phyloP scores from a whole-genome alignment of 2,113 vertebrate genomes.

The Speoplatyrhinus poulsoni region DNA sequence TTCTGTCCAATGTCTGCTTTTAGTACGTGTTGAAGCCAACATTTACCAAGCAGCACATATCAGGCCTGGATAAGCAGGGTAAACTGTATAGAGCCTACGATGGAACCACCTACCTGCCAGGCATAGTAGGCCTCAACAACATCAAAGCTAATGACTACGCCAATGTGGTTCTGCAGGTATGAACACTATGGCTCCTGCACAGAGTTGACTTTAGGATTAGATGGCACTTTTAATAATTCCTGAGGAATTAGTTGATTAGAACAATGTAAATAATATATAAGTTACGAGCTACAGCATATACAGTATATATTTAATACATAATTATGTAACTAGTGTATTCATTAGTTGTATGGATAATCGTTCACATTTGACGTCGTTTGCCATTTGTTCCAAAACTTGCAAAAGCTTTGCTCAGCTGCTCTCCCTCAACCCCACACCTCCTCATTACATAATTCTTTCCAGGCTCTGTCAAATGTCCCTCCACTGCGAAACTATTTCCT shows the following conservation, averaged over 20 bases:
- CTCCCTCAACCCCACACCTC: neutral
- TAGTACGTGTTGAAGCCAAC: constrained; percentile 97
- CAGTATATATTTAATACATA: no score
- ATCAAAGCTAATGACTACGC: constrained; percentile 98
- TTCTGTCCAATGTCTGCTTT: constrained; percentile 21
- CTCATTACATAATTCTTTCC: neutral
- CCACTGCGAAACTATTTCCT: constrained; percentile 95
- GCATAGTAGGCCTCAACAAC: constrained; percentile 97
- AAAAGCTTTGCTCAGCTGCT: neutral
- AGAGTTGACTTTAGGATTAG: neutral
- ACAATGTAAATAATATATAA: no score
- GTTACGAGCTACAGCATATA: no score
- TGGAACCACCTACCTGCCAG: constrained; percentile 96
- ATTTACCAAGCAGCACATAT: constrained; percentile 91
- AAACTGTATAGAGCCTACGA: constrained; percentile 94
- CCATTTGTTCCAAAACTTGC: neutral
- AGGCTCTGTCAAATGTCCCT: constrained; percentile 96
- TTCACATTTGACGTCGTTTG: neutral
- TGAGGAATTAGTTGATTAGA: no score
- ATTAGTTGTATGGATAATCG: no score
- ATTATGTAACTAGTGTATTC: no score
- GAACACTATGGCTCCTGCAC: neutral
- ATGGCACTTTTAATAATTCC: neutral
- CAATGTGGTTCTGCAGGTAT: constrained; percentile 94
- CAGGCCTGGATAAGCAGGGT: constrained; percentile 91